These are phyloP conservation scores for Hirtodrosophila cameraria DNA, from an alignment of 2,888 invertebrate species.

Conservation along the genomic window DNA sequence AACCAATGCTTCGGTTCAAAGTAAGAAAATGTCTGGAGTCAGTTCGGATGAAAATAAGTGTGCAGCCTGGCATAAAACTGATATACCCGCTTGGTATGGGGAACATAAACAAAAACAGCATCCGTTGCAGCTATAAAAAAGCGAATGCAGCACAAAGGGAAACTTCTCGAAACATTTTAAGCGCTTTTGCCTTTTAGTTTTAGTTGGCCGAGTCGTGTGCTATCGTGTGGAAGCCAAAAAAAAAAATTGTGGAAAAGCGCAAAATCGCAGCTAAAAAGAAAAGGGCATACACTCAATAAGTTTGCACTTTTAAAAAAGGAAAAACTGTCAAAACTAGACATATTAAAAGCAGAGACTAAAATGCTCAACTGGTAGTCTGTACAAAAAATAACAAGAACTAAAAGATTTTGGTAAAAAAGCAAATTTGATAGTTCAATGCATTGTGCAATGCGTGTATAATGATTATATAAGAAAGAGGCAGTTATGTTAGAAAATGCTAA, in stretches of 20 bases:
- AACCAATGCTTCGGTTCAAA: too few relatives aligned
- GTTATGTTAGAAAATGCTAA: too few relatives aligned
- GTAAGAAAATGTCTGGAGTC: too few relatives aligned
- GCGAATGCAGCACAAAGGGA: constrained; percentile 63
- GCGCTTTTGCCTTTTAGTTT: constrained; percentile 50
- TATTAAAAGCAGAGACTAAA: constrained; percentile 5
- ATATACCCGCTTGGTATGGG: constrained; percentile 15
- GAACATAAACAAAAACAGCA: constrained; percentile 7
- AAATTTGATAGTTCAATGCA: constrained; percentile 15
- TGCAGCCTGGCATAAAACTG: background rate
- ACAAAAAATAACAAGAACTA: background rate
- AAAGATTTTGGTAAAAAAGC: background rate
- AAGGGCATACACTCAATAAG: constrained; percentile 5
- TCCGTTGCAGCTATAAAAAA: constrained; percentile 52
- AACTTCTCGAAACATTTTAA: constrained; percentile 74
- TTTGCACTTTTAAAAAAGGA: constrained; percentile 4
- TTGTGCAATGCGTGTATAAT: constrained; percentile 50
- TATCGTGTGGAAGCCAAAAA: constrained; percentile 67
- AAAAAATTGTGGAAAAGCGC: constrained; percentile 34
- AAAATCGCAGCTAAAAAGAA: constrained; percentile 7
- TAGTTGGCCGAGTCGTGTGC: constrained; percentile 68
- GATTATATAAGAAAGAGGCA: constrained; percentile 54
- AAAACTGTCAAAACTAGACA: constrained; percentile 17
- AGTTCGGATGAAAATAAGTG: too few relatives aligned
- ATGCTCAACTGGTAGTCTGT: constrained; percentile 4